Evolutionary conservation across 1,140 invertebrate genomes (phyloP), one percentile per base, ranked within the genome.

Genomic region (Drosophila burlai): DNA sequence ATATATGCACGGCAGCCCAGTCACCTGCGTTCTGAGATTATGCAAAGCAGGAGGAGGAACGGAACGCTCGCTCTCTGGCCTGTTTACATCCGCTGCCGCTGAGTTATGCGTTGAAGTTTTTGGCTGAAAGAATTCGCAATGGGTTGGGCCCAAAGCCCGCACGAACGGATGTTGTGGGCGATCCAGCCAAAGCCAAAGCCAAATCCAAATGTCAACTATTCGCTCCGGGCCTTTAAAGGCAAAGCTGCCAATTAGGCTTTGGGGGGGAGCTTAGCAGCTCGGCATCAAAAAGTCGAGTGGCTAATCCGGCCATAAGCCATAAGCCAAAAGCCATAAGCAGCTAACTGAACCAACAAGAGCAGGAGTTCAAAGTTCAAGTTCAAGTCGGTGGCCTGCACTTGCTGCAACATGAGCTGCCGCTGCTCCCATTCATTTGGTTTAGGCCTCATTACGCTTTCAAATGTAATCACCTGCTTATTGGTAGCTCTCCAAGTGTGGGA

Each of bases 101-200:
- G 50, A 61, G 64, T 52, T 64, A 72, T 77, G 66, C 80, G 52
- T 15, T 31, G 62, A 49, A 54, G 61, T 54, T 65, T 77, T 65
- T 83, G 75, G 42, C 63, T 45, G 45, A 64, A 69, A 76, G 47
- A 82, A 82, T 82, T 59, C 29, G 43, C 46, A 46, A 15, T 73
- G 54, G 54, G 71, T 89, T 75, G 76, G 83, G 83, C 72, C 47
- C 29, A 26, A n/a, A 65, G 54, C 47, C 59, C 50, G 15, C 29
- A 24, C 21, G 8, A 69, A 29, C 84, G 83, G 83, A 87, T 84
- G 81, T 89, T 71, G 83, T 87, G 84, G 83, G 83, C 83, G 83
- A 73, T 36, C 21, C 38, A 21, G 36, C 78, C 40, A 83, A 87
- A 87, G 18, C 31, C 75, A 31, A 86, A 87, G 18, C 31, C 75